A percentile compares a stretch with the other conserved stretches of the same genome.
phyloP scores from a whole-genome alignment of 1,140 invertebrate species.

The Drosophila pallidifrons region DNA sequence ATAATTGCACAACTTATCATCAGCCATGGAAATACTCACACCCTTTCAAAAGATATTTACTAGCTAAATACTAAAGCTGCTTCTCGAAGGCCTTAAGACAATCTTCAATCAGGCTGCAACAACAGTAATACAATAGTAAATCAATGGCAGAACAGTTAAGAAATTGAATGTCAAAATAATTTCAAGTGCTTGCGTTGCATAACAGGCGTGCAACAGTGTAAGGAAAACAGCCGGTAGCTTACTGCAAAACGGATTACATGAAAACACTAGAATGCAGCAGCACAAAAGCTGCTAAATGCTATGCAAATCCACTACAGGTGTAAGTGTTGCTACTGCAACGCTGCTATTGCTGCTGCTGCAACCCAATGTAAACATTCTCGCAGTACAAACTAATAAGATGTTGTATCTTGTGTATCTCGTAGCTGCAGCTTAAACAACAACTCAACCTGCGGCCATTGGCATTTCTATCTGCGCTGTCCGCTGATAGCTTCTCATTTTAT shows the following conservation, averaged over 20 bases:
- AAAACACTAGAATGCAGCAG: conserved; percentile 38
- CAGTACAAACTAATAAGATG: conserved; percentile 80
- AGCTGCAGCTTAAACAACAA: conserved; percentile 15
- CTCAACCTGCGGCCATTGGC: conserved; percentile 32
- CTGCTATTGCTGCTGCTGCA: conserved; percentile 23
- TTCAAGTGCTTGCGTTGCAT: conserved; percentile 37
- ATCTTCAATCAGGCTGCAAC: not conserved
- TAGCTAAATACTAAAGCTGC: not conserved
- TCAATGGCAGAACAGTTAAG: conserved; percentile 19
- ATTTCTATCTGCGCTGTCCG: conserved; percentile 32
- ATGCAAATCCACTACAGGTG: conserved; percentile 52
- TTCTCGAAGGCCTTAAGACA: not conserved
- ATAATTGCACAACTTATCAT: not conserved
- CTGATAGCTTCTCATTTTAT: conserved; percentile 81
- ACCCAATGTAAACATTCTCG: conserved; percentile 49
- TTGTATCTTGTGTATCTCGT: conserved; percentile 59
- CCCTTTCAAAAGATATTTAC: no score
- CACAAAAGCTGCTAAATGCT: conserved; percentile 44
- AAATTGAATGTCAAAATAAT: conserved; percentile 52
- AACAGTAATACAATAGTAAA: not conserved
- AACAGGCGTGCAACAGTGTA: conserved; percentile 12
- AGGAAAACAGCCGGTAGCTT: conserved; percentile 23
- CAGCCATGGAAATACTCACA: no score
- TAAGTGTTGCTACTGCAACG: conserved; percentile 26
- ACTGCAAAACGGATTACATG: conserved; percentile 45